Evolutionary conservation across 2,888 invertebrate species (phyloP), one percentile per base, ranked within the genome.

Genomic region (Parthenolecanium corni): DNA sequence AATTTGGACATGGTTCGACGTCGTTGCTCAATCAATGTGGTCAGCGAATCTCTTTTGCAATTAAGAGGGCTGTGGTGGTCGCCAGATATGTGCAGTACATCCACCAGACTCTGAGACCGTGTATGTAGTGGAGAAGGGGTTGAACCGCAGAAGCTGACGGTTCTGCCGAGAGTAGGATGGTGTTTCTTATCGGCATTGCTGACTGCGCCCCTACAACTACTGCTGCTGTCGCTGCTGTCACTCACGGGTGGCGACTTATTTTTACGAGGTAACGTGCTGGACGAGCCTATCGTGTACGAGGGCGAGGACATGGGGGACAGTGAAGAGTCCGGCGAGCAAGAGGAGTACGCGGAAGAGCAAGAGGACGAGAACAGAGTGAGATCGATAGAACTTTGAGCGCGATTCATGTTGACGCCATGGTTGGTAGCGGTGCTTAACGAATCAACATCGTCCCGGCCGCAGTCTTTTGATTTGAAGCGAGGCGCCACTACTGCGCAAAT

Each of bases 1-100:
- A 92, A 74, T 74, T 90, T 91, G 2, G 89, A 87, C 74, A 89
- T 82, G 20, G 86, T 85, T 71, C 84, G 85, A 67, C 85, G 82
- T 63, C 90, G 79, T 72, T 89, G 88, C 73, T 90, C 90, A 68
- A 87, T 80, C 68, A 90, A 75, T 68, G 84, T 82, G 69, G 83
- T 85, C 70, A 88, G 11, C 46, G 66, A 66, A 23, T 64, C 58
- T 44, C 52, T 57, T 2, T 52, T 47, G 21, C 16, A 16, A 21
- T 31, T 20, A 14, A 21, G n/a, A 4, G n/a, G 11, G 52, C 40
- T 49, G 31, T 40, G 49, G 20, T 21, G 49, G 46, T 25, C 53
- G 14, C 66, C 68, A 64, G 77, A 70, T 67, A 77, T 78, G 69
- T 77, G 77, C 12, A 77, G 68, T 3, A 73, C 74, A 67, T 79